Evolutionary conservation across 1,140 invertebrate genomes (phyloP).

Genomic region (Brachionus calyciflorus): DNA sequence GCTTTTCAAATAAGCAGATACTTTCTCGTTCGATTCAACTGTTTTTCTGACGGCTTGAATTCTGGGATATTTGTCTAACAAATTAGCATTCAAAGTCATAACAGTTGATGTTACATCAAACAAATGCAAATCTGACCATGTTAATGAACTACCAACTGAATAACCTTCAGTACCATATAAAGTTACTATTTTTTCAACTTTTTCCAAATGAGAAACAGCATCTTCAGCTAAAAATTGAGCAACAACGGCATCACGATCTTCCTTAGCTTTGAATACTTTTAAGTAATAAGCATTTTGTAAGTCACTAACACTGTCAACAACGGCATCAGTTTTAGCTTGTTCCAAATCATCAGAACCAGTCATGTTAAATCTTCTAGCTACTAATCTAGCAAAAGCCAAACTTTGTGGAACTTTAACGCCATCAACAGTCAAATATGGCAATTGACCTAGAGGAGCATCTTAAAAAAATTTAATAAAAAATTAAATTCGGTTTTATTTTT

Average conservation of each 20-base stretch:
- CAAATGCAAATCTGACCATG: conserved; percentile 34
- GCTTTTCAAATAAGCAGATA: background rate
- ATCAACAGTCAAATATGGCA: conserved; percentile 49
- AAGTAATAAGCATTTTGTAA: conserved; percentile 22
- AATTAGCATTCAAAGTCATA: background rate
- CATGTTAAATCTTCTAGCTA: conserved; percentile 39
- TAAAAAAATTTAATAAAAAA: background rate
- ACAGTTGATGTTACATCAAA: conserved; percentile 1
- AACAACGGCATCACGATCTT: background rate
- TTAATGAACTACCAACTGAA: conserved; percentile 26
- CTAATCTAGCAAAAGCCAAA: conserved; percentile 45
- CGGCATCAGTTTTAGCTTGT: conserved; percentile 33
- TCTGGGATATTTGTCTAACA: conserved; percentile 18
- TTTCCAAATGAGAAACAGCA: background rate
- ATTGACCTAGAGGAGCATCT: conserved; percentile 45
- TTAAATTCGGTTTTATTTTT: background rate
- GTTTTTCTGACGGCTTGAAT: conserved; percentile 10
- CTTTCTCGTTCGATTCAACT: conserved; percentile 31
- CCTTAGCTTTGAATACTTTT: conserved; percentile 5
- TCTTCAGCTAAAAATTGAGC: conserved; percentile 34
- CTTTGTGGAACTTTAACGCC: conserved; percentile 48
- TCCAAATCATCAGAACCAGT: conserved; percentile 28
- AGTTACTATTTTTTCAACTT: background rate
- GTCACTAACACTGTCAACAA: conserved; percentile 24
- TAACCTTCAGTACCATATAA: conserved; percentile 25